phyloP scores from a whole-genome alignment of 1,140 invertebrate species.

The Heliconius melpomene region DNA sequence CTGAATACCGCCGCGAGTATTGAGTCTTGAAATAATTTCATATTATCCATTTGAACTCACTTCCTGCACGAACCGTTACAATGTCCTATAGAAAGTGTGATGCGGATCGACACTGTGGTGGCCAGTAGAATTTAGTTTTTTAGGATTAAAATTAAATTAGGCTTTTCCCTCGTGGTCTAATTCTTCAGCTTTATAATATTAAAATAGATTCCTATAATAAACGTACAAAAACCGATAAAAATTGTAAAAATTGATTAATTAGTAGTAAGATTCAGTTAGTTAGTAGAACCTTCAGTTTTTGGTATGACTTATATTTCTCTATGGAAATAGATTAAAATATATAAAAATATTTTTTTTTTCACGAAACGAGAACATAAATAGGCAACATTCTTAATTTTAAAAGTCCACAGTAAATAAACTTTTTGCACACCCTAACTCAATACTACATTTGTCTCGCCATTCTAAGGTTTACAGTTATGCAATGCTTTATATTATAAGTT shows the following conservation, averaged over 20 bases:
- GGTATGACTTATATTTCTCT: too few species aligned
- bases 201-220: too few species aligned
- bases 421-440: neutral
- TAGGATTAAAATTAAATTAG: neutral
- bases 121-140: neutral
- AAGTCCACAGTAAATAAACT: neutral
- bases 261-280: too few species aligned
- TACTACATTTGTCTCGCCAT: constrained; percentile 16
- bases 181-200: too few species aligned
- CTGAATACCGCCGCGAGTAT: constrained; percentile 1
- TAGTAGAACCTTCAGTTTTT: too few species aligned
- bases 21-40: neutral
- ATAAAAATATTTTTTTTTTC: too few species aligned
- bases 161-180: too few species aligned
- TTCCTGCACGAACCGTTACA: constrained; percentile 24
- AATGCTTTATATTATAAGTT: constrained; percentile 16
- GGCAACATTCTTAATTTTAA: neutral
- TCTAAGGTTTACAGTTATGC: constrained; percentile 23
- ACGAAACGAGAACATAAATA: too few species aligned
- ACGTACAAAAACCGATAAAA: too few species aligned
- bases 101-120: constrained; percentile 10
- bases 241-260: too few species aligned
- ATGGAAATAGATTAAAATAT: too few species aligned
- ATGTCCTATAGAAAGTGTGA: constrained; percentile 26
- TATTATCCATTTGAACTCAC: constrained; percentile 5